A percentile compares a stretch with the other conserved stretches of the same genome.
phyloP scores from a whole-genome alignment of 2,888 invertebrate genomes.

The Heliconius sara region DNA sequence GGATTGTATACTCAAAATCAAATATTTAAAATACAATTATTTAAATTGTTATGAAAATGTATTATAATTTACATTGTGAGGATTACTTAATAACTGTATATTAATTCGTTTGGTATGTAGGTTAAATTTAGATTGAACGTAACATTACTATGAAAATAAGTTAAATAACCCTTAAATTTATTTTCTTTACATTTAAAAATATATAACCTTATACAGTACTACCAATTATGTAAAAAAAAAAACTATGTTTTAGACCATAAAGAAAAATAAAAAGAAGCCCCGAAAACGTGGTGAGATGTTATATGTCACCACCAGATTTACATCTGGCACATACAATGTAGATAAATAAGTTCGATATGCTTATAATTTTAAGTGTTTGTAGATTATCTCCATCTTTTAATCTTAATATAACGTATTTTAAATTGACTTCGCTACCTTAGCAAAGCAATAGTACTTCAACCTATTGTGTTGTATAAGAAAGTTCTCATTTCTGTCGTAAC shows the following conservation, averaged over 20 bases:
- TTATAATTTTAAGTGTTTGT: too few relatives aligned
- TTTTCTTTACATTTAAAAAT: too few relatives aligned
- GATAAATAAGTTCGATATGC: too few relatives aligned
- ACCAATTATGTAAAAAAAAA: too few relatives aligned
- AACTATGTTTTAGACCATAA: too few relatives aligned
- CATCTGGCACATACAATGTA: too few relatives aligned
- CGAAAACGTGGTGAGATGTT: too few relatives aligned
- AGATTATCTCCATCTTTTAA: not conserved
- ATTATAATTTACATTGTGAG: not conserved
- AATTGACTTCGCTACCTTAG: not conserved
- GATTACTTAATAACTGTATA: not conserved
- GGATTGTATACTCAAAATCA: too few relatives aligned
- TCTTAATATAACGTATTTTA: not conserved
- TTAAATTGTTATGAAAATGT: not conserved
- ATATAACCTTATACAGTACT: too few relatives aligned
- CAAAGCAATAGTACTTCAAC: not conserved
- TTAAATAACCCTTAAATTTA: too few relatives aligned
- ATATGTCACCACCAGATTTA: too few relatives aligned
- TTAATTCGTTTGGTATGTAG: not conserved
- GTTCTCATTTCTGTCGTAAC: conserved; percentile 19
- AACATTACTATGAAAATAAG: not conserved
- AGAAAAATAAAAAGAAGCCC: too few relatives aligned
- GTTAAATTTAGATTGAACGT: not conserved
- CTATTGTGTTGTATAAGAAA: conserved; percentile 23
- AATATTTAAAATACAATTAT: not conserved